Evolutionary conservation across 2,113 vertebrate genomes (phyloP).

Genomic region (Herpetotheres cachinnans): DNA sequence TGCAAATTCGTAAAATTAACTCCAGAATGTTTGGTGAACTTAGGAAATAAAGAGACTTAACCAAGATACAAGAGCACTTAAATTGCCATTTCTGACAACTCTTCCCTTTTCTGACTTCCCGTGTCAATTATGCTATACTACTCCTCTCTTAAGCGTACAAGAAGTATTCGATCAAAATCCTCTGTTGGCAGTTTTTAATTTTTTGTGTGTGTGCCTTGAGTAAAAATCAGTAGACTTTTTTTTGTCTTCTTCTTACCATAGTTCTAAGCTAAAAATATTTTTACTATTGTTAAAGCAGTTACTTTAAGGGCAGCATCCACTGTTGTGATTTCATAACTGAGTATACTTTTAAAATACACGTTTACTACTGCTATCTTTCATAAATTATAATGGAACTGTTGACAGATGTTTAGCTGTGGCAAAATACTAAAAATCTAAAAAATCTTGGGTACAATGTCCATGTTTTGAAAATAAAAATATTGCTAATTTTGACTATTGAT

Average conservation of each 20-base stretch:
- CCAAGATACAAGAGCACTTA: neutral
- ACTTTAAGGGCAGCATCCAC: neutral
- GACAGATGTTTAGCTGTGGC: neutral
- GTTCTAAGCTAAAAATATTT: neutral
- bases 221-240: neutral
- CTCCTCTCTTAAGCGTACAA: neutral
- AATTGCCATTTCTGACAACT: neutral
- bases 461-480: neutral
- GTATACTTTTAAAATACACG: neutral
- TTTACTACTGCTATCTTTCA: neutral
- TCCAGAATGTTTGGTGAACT: neutral
- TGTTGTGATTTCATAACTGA: neutral
- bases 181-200: neutral
- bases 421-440: neutral
- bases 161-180: neutral
- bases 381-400: neutral
- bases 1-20: neutral
- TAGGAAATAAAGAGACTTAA: neutral
- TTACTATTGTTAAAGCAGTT: neutral
- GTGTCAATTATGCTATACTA: neutral
- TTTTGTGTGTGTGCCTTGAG: neutral
- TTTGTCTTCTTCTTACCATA: neutral
- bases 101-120: neutral
- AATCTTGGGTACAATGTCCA: neutral
- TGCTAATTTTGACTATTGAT: conserved; percentile 49